phyloP scores from a whole-genome alignment of 37 sponge, comb jelly and placozoan genomes.

The Trichoplax adhaerens region DNA sequence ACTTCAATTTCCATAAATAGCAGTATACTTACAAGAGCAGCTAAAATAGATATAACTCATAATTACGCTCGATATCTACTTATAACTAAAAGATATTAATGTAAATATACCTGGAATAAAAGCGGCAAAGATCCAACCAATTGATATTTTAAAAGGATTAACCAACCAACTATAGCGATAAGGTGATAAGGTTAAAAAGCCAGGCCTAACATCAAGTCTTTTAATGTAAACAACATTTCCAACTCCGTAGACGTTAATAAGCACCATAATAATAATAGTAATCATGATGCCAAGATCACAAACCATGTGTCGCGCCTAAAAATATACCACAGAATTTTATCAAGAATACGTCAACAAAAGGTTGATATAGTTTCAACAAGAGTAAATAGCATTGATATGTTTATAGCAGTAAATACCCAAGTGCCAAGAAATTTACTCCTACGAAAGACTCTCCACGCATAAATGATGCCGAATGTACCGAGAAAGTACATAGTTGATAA shows the following conservation, averaged over 20 bases:
- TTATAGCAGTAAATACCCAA: no score
- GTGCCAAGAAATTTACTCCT: constrained; percentile 4
- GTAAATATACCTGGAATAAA: not conserved
- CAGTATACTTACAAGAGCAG: constrained; percentile 8
- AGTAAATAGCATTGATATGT: no score
- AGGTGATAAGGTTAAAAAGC: not conserved
- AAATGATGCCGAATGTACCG: constrained; percentile 9
- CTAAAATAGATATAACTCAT: constrained; percentile 2
- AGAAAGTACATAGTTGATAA: constrained; percentile 3
- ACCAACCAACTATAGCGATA: constrained; percentile 2
- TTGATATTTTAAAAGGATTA: not conserved
- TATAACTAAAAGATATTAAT: no score
- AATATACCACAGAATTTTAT: no score
- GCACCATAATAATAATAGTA: constrained; percentile 1
- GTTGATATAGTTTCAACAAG: no score
- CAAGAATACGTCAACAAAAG: no score
- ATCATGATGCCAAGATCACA: constrained; percentile 4
- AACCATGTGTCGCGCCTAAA: not conserved
- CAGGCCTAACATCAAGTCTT: no score
- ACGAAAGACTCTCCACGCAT: not conserved
- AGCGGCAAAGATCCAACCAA: not conserved
- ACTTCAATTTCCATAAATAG: constrained; percentile 10
- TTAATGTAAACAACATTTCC: no score
- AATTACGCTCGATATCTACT: no score
- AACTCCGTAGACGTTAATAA: not conserved